Evolutionary conservation across 2,113 vertebrate genomes (phyloP), one percentile per base, ranked within the genome.

Genomic region (Triplophysa tibetana): DNA sequence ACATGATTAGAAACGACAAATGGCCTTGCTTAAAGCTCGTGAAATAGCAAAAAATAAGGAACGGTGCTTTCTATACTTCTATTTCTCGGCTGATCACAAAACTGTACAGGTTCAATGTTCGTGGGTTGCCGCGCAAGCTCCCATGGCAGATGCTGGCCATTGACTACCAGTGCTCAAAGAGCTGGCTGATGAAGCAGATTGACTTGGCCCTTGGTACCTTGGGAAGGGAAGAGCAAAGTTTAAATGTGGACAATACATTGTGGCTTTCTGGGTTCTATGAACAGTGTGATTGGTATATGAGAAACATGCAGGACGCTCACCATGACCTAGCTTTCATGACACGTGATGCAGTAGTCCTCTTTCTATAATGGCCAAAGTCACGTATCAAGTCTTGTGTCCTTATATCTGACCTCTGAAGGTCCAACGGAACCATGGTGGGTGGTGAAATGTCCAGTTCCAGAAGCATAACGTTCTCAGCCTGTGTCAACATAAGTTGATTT

Each of bases 391-490:
- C 80, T 72, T 74, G 73, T 17, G 79, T 82, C 45, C 82, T 81
- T 86, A 92, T 70, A 90, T 95, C 91, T 90, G 94, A 80, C 88
- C 89, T 87, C 56, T 94, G 90, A 88, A 94, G 80, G 92, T 94
- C 89, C 90, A 89, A 88, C 0, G 91, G 93, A 70, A 92, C 92
- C 91, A 93, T 90, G 73, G 89, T 87, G 1, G 92, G 91, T 7
- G 96, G 95, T 61, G 94, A 94, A 83, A 98, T 91, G 81, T 99
- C 97, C 85, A 98, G 83, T 88, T 99, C 96, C 91, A 99, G 65
- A 84, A 98, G 93, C 95, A 98, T 95, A 68, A 98, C 93, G 83
- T 98, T 99, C 90, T 99, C 97, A 58, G 95, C 96, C 97, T 98
- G 87, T 96, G 84, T 7, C 43, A 52, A 64, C 17, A 76, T 8